These are phyloP conservation scores for Eristalis tenax DNA, from an alignment of 2,888 invertebrate species.

Conservation along the genomic window DNA sequence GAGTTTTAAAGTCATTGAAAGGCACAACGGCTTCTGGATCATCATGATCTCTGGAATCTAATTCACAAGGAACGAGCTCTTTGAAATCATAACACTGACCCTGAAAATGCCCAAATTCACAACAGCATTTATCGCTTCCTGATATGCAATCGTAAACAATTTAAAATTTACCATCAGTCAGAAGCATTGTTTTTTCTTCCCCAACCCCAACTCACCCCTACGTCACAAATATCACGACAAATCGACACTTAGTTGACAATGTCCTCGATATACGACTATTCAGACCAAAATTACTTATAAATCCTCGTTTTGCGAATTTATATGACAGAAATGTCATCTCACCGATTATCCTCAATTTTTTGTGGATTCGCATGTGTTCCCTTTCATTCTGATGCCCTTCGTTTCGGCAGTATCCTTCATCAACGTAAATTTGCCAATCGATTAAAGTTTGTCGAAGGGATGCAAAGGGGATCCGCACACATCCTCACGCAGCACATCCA, in stretches of 20 bases:
- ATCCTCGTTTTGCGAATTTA: constrained; percentile 67
- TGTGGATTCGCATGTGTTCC: constrained; percentile 8
- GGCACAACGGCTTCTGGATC: too few relatives aligned
- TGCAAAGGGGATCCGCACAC: constrained; percentile 17
- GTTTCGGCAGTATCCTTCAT: constrained; percentile 55
- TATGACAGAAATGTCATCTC: constrained; percentile 68
- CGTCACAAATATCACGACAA: constrained; percentile 57
- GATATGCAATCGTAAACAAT: too few relatives aligned
- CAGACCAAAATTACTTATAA: constrained; percentile 65
- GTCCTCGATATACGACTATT: constrained; percentile 47
- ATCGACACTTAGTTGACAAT: constrained; percentile 62
- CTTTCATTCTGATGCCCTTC: constrained; percentile 10
- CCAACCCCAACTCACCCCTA: not conserved
- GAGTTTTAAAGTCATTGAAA: too few relatives aligned
- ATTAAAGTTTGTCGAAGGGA: constrained; percentile 50
- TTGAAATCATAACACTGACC: too few relatives aligned
- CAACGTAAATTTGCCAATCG: constrained; percentile 67
- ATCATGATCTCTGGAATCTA: too few relatives aligned
- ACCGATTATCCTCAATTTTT: constrained; percentile 66
- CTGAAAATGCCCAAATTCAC: too few relatives aligned
- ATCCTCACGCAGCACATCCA: constrained; percentile 5
- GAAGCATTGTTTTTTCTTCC: not conserved
- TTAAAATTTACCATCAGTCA: too few relatives aligned
- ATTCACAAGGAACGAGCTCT: too few relatives aligned
- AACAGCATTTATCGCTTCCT: too few relatives aligned